Percentiles rank a stretch among this genome's conserved stretches.
Evolutionary conservation across 1,140 invertebrate genomes (phyloP).

Genomic region (Drosophila azteca): DNA sequence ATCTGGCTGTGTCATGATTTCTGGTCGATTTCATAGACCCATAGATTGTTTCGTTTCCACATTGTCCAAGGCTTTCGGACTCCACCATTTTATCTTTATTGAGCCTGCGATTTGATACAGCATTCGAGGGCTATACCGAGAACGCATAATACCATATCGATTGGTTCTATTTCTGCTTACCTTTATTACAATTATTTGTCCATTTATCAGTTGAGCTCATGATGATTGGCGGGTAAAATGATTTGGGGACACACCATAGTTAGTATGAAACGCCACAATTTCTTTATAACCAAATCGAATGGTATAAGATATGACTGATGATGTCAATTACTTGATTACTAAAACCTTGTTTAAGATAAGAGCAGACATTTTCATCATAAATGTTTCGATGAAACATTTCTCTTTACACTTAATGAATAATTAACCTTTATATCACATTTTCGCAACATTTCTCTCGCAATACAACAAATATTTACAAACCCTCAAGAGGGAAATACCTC

Average conservation of each 20-base stretch:
- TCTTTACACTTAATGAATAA: no score
- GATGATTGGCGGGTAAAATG: conserved; percentile 24
- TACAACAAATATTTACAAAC: no score
- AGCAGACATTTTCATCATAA: no score
- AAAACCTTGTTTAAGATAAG: no score
- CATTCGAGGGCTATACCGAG: not conserved
- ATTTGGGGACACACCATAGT: no score
- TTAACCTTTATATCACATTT: no score
- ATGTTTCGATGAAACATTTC: no score
- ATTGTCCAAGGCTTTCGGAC: conserved; percentile 26
- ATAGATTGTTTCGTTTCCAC: conserved; percentile 5
- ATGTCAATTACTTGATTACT: not conserved
- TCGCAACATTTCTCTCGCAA: no score
- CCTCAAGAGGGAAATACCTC: not conserved
- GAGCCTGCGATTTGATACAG: conserved; percentile 6
- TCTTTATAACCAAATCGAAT: conserved; percentile 4
- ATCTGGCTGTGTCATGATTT: conserved; percentile 62
- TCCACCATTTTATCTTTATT: conserved; percentile 34
- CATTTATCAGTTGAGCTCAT: conserved; percentile 33
- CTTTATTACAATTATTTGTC: conserved; percentile 16
- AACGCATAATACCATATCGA: conserved; percentile 22
- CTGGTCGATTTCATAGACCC: conserved; percentile 38
- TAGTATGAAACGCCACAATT: not conserved
- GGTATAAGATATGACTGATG: not conserved
- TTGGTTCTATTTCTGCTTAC: conserved; percentile 27